Percentiles rank a stretch among this genome's conserved stretches.
Conservation (phyloP, 2,888 invertebrate genomes). For the Neoascia interrupta region DNA sequence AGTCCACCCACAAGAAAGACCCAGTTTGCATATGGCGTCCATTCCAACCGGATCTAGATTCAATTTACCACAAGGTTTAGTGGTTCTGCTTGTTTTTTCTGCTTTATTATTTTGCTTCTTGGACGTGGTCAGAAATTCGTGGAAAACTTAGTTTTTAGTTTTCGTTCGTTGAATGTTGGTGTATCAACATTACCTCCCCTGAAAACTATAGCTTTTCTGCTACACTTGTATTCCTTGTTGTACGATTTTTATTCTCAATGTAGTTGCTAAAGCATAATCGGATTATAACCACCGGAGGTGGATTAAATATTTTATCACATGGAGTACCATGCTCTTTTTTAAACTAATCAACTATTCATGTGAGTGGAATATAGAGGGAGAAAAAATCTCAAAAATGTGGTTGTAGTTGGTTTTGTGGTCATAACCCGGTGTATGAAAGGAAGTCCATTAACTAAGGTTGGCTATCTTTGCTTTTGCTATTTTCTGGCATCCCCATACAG, state of each 20-base stretch:
- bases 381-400: constrained; percentile 27
- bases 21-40: constrained; percentile 49
- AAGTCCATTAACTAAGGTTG: constrained; percentile 39
- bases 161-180: constrained; percentile 32
- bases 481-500: no score
- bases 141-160: constrained; percentile 53
- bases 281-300: constrained; percentile 41
- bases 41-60: constrained; percentile 54
- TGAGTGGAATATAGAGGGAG: constrained; percentile 1
- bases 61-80: constrained; percentile 43
- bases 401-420: not conserved
- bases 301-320: constrained; percentile 6
- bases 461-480: not conserved
- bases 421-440: not conserved
- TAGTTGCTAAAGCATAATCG: constrained; percentile 34
- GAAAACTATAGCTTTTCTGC: no score
- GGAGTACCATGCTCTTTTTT: not conserved
- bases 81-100: not conserved
- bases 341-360: constrained; percentile 50
- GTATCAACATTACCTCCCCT: constrained; percentile 37
- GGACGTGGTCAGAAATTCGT: constrained; percentile 28
- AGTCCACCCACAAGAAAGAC: constrained; percentile 36
- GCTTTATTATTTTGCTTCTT: constrained; percentile 1
- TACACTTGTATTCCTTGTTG: no score
- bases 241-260: no score